phyloP scores from a whole-genome alignment of 2,888 invertebrate species.

The Diaphora mendica region DNA sequence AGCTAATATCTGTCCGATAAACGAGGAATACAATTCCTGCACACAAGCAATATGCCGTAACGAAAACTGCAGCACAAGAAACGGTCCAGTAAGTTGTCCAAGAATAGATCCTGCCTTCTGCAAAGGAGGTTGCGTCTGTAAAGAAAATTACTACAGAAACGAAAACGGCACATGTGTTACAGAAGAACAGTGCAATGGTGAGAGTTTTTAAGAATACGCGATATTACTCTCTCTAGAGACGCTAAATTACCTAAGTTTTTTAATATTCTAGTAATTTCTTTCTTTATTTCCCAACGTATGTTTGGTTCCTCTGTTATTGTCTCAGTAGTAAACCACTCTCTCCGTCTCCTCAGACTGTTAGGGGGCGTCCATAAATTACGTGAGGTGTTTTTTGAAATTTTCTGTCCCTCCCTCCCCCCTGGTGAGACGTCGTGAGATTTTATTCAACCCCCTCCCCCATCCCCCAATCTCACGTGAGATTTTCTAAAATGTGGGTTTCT shows the following conservation, averaged over 20 bases:
- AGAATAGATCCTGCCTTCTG: conserved; percentile 16
- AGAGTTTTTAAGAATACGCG: neutral
- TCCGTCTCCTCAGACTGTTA: too few species aligned
- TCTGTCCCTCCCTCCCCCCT: too few species aligned
- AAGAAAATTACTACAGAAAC: conserved; percentile 34
- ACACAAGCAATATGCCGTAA: conserved; percentile 31
- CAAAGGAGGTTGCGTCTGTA: conserved; percentile 36
- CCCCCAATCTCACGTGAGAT: too few species aligned
- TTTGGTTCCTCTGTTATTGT: neutral
- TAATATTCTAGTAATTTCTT: neutral
- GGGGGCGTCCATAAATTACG: too few species aligned
- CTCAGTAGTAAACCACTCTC: too few species aligned
- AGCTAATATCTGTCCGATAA: conserved; percentile 46
- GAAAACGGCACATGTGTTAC: conserved; percentile 31
- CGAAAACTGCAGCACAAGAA: conserved; percentile 29
- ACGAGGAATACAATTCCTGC: conserved; percentile 45
- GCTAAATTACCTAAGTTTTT: neutral
- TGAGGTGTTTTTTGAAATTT: too few species aligned
- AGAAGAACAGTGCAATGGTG: conserved; percentile 34
- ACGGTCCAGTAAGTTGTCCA: conserved; percentile 22
- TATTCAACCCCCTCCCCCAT: too few species aligned
- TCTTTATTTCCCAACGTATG: neutral
- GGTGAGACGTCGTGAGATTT: too few species aligned
- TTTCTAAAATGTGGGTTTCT: too few species aligned
- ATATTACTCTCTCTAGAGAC: neutral